Percentiles rank a stretch among this genome's conserved stretches.
phyloP scores from a whole-genome alignment of 2,113 vertebrate species.

The Lampris incognitus region DNA sequence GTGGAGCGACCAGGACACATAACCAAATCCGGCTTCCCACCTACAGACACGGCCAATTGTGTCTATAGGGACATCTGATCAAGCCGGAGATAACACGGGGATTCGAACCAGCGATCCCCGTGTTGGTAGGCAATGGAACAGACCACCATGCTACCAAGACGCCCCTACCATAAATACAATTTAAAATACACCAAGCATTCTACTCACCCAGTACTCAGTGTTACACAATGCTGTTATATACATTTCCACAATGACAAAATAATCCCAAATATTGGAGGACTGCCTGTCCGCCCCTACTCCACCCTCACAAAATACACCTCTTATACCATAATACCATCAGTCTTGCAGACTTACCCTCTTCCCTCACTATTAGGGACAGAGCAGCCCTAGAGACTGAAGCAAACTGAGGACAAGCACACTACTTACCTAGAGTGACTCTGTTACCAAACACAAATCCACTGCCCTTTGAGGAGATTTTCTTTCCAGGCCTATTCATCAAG shows the following conservation, averaged over 20 bases:
- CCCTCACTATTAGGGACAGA: conserved; percentile 23
- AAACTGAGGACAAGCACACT: conserved; percentile 39
- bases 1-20: too few species aligned
- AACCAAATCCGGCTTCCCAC: too few species aligned
- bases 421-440: conserved; percentile 25
- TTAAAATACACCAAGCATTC: neutral
- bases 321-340: conserved; percentile 16
- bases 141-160: too few species aligned
- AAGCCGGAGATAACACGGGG: too few species aligned
- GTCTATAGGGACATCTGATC: too few species aligned
- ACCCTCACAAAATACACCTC: conserved; percentile 5
- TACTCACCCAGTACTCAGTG: neutral
- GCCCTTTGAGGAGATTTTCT: neutral
- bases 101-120: too few species aligned
- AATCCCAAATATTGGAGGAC: neutral
- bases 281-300: neutral
- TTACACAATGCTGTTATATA: neutral
- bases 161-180: neutral
- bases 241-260: neutral
- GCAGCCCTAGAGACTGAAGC: conserved; percentile 46
- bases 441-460: conserved; percentile 34
- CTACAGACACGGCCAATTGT: too few species aligned
- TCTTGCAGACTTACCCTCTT: conserved; percentile 6
- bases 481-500: neutral
- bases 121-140: too few species aligned